Percentiles rank a stretch among this genome's conserved stretches.
phyloP scores from a whole-genome alignment of 2,797 vertebrate genomes.

The Amblyopsis hoosieri region DNA sequence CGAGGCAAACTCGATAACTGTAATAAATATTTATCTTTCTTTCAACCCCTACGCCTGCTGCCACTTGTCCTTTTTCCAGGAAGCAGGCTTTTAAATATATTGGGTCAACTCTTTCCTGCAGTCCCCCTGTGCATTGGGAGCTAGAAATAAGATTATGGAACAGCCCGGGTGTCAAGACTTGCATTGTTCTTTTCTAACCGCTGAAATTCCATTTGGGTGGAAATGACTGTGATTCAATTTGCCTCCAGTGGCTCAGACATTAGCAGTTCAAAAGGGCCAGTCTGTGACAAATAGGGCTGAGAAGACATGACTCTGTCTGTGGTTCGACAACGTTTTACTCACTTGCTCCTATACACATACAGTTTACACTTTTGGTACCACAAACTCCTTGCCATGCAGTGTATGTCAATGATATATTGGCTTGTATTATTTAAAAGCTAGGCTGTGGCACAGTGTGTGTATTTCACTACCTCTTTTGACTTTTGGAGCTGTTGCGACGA shows the following conservation, averaged over 20 bases:
- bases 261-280: slow-evolving; percentile 74
- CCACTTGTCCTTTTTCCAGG: slow-evolving; percentile 80
- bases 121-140: slow-evolving; percentile 78
- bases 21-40: slow-evolving; percentile 86
- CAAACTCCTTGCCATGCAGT: slow-evolving; percentile 58
- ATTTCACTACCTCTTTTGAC: background rate
- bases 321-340: slow-evolving; percentile 60
- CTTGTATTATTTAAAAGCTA: slow-evolving; percentile 52
- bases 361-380: slow-evolving; percentile 60
- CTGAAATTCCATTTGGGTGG: slow-evolving; percentile 81
- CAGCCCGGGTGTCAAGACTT: slow-evolving; percentile 76
- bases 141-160: slow-evolving; percentile 83
- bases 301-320: slow-evolving; percentile 71
- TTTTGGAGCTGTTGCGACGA: slow-evolving; percentile 9
- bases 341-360: background rate
- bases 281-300: slow-evolving; percentile 69
- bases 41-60: slow-evolving; percentile 79
- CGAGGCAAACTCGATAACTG: slow-evolving; percentile 79
- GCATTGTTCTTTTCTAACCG: slow-evolving; percentile 80
- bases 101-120: slow-evolving; percentile 79
- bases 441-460: slow-evolving; percentile 22
- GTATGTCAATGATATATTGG: slow-evolving; percentile 51
- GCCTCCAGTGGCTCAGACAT: slow-evolving; percentile 74
- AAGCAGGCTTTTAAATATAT: slow-evolving; percentile 86
- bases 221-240: slow-evolving; percentile 84